Evolutionary conservation across 2,113 vertebrate species (phyloP).

Genomic region (Dasyprocta punctata): DNA sequence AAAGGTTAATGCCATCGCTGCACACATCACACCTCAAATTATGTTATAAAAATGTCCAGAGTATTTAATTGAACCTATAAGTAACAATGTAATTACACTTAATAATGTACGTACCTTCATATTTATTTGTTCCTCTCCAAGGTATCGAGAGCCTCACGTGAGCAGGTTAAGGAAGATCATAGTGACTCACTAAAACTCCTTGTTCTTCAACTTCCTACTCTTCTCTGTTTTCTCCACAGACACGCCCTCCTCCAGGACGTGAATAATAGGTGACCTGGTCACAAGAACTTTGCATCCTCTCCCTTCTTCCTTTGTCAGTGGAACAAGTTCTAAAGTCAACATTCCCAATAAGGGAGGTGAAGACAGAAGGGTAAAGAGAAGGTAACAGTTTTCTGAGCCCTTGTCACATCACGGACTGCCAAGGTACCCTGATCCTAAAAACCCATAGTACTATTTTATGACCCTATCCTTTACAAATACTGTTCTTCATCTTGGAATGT

Average conservation of each 20-base stretch:
- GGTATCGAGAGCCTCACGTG: constrained; percentile 46
- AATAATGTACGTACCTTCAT: constrained; percentile 73
- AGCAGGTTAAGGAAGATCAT: background rate
- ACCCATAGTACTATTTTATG: background rate
- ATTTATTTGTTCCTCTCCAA: constrained; percentile 77
- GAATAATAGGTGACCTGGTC: background rate
- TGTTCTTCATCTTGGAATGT: background rate
- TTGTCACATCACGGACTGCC: background rate
- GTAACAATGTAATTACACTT: constrained; percentile 83
- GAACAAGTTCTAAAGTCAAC: background rate
- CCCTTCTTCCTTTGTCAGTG: background rate
- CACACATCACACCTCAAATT: constrained; percentile 74
- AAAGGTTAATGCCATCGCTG: constrained; percentile 83
- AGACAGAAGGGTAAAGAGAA: background rate
- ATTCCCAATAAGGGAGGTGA: background rate
- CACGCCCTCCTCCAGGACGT: too few species aligned
- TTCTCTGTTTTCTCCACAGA: background rate
- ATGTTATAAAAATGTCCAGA: constrained; percentile 70
- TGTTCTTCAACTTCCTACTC: background rate
- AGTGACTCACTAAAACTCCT: background rate
- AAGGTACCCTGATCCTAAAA: background rate
- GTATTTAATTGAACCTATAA: constrained; percentile 83
- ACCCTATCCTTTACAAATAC: background rate
- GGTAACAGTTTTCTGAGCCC: background rate
- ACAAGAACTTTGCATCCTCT: background rate